Evolutionary conservation across 2,888 invertebrate species (phyloP), one percentile per base, ranked within the genome.

Genomic region (Conops quadrifasciatus): DNA sequence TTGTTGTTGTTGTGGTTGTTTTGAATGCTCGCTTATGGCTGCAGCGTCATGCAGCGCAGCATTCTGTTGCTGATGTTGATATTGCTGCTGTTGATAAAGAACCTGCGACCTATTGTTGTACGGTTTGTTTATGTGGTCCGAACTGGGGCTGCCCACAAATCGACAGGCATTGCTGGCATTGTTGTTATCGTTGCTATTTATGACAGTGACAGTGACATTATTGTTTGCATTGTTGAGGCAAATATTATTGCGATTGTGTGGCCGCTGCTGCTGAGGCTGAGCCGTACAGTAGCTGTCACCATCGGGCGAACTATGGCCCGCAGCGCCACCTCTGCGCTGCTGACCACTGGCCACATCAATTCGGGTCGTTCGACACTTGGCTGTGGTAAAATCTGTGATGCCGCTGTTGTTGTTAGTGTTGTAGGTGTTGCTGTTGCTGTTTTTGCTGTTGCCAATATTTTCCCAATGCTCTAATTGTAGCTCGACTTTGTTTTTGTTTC

Each of bases 401-500:
- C 51, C 9, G 69, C 47, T 71, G 68, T 49, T 71, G 71, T 74
- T 71, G 62, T 70, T 73, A 36, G 4, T 36, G 36, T 7, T 36
- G 36, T 4, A 7, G 36, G 4, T 36, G 4, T 36, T 36, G 36
- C 9, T 36, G 36, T 7, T 36, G 36, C 5, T 36, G 36, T 36
- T 36, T 36, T 36, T 36, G 36, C 9, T 36, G 67, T 75, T 76
- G 49, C 75, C 74, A 67, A 76, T 73, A 74, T 74, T 76, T 75
- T 76, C 75, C 75, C 77, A 76, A 68, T 77, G 75, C 63, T 75
- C 72, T 73, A 77, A 71, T 73, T 77, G 76, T 68, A 77, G 53
- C 70, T 76, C 76, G 62, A 76, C 72, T 73, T 74, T 75, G 72
- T 76, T 75, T 68, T 77, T 75, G 65, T 71, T 73, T 62, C 67